Conservation (phyloP, 1,140 invertebrate species). For the Temnothorax nylanderi region DNA sequence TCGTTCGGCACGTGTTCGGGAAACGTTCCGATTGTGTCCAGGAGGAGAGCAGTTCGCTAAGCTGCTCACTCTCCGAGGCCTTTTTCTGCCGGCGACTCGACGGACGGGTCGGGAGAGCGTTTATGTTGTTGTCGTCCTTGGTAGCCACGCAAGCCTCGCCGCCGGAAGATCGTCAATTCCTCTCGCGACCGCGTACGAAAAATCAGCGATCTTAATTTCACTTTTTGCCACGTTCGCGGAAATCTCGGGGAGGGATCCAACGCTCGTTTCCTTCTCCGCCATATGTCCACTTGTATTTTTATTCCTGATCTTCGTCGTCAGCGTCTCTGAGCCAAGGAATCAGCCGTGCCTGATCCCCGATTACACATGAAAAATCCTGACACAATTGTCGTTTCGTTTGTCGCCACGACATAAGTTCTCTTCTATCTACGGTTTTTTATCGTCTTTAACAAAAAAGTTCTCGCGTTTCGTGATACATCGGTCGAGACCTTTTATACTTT, state of each 20-base stretch:
- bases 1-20: conserved; percentile 71
- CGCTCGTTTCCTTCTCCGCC: neutral
- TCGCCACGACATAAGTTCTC: neutral
- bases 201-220: conserved; percentile 70
- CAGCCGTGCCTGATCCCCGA: neutral
- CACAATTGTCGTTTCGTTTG: neutral
- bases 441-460: neutral
- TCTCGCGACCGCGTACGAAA: conserved; percentile 44
- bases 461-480: neutral
- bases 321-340: neutral
- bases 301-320: neutral
- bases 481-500: neutral
- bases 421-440: neutral
- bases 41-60: conserved; percentile 54
- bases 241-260: neutral
- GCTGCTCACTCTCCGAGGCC: conserved; percentile 6
- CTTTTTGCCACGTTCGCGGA: conserved; percentile 34
- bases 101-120: conserved; percentile 70
- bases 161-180: conserved; percentile 67
- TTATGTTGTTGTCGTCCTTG: conserved; percentile 78
- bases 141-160: conserved; percentile 55
- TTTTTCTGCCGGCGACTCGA: conserved; percentile 71
- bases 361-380: neutral
- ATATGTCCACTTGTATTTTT: neutral
- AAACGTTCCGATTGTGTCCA: conserved; percentile 66